Percentiles rank a stretch among this genome's conserved stretches.
These are phyloP conservation scores for Caenorhabditis drosophilae DNA, from an alignment of 2,888 invertebrate species.

Conservation along the genomic window DNA sequence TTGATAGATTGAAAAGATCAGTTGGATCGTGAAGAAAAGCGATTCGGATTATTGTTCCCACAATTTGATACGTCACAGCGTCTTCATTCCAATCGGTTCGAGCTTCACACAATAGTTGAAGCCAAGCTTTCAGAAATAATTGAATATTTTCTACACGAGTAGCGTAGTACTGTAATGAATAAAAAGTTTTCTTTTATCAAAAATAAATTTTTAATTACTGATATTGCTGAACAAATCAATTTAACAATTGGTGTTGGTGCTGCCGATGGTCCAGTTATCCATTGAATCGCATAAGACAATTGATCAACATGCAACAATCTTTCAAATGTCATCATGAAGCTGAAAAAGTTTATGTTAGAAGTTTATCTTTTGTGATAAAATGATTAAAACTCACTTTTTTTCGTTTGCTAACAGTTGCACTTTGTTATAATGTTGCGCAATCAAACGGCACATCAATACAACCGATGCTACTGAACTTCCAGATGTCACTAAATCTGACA, in stretches of 20 bases:
- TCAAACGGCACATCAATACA: constrained; percentile 34
- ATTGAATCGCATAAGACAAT: constrained; percentile 59
- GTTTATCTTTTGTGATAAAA: neutral
- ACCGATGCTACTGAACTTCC: constrained; percentile 48
- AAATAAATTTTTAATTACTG: constrained; percentile 28
- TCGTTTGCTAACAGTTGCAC: constrained; percentile 32
- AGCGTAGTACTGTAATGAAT: constrained; percentile 33
- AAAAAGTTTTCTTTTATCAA: neutral
- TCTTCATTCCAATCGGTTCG: constrained; percentile 47
- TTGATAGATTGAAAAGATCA: constrained; percentile 44
- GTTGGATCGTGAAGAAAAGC: constrained; percentile 53
- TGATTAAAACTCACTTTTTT: constrained; percentile 38
- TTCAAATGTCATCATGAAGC: constrained; percentile 60
- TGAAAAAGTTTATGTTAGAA: constrained; percentile 18
- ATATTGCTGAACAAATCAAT: constrained; percentile 56
- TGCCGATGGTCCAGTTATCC: constrained; percentile 58
- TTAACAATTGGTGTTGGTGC: constrained; percentile 60
- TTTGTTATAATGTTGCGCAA: constrained; percentile 31
- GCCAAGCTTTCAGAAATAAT: constrained; percentile 43
- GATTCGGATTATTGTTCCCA: constrained; percentile 46
- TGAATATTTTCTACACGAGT: constrained; percentile 19
- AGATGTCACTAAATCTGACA: constrained; percentile 41
- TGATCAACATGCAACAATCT: constrained; percentile 62
- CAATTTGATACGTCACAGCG: constrained; percentile 35
- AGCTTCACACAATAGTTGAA: constrained; percentile 34